A percentile compares a stretch with the other conserved stretches of the same genome.
Evolutionary conservation across 2,113 vertebrate genomes (phyloP).

Genomic region (Diadophis punctatus): DNA sequence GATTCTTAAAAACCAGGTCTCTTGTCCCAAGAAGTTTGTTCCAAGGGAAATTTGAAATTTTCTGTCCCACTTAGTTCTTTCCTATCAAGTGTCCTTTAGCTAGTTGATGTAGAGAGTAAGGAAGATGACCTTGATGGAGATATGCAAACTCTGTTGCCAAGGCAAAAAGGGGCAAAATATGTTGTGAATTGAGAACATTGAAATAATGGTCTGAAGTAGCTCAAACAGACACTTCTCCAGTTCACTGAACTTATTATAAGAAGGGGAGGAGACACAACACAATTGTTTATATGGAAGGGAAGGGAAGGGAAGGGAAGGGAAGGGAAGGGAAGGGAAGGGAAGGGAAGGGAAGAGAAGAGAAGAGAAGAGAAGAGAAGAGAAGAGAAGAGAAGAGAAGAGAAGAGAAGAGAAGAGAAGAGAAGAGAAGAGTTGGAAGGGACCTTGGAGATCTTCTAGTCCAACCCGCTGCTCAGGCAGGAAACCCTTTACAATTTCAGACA

Average conservation of each 20-base stretch:
- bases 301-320: too few relatives aligned
- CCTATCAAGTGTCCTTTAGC: not conserved
- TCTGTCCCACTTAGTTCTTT: not conserved
- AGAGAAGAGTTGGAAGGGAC: too few relatives aligned
- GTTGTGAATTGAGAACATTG: not conserved
- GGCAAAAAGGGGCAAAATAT: not conserved
- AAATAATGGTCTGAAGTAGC: not conserved
- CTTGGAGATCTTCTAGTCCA: too few relatives aligned
- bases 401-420: too few relatives aligned
- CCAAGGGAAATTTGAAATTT: not conserved
- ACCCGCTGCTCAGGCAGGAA: too few relatives aligned
- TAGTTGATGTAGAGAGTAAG: not conserved
- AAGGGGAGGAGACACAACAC: not conserved
- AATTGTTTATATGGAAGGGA: not conserved
- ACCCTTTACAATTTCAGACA: too few relatives aligned
- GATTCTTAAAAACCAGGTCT: too few relatives aligned
- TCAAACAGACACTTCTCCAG: not conserved
- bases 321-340: too few relatives aligned
- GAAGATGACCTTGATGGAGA: not conserved
- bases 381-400: too few relatives aligned
- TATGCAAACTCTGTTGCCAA: not conserved
- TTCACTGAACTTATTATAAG: not conserved
- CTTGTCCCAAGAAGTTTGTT: too few relatives aligned
- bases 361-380: too few relatives aligned
- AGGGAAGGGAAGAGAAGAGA: too few relatives aligned